A percentile compares a stretch with the other conserved stretches of the same genome.
These are phyloP conservation scores for Noctua fimbriata DNA, from an alignment of 2,888 invertebrate species.

Conservation along the genomic window DNA sequence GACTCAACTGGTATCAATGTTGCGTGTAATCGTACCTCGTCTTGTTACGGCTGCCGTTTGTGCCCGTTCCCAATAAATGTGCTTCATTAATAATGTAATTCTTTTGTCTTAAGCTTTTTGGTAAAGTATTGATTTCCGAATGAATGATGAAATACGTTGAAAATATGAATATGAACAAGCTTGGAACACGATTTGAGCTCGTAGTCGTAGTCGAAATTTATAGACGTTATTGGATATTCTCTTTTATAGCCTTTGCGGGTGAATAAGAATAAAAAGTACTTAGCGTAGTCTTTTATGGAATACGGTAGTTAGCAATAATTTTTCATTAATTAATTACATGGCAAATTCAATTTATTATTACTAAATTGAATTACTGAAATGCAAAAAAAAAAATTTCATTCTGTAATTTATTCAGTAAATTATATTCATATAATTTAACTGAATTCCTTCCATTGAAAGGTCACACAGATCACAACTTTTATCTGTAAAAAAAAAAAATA, in stretches of 20 bases:
- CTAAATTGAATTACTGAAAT: not conserved
- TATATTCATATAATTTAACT: not conserved
- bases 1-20: conserved; percentile 56
- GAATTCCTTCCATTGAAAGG: not conserved
- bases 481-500: not conserved
- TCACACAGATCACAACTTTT: not conserved
- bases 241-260: not conserved
- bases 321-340: too few relatives aligned
- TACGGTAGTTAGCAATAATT: not conserved
- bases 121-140: not conserved
- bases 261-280: not conserved
- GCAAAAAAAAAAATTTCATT: not conserved
- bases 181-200: not conserved
- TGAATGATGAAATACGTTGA: not conserved
- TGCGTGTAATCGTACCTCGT: conserved; percentile 20
- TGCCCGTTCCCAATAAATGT: conserved; percentile 19
- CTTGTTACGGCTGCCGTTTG: conserved; percentile 6
- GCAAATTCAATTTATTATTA: not conserved
- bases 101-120: not conserved
- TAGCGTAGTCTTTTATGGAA: not conserved
- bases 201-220: not conserved
- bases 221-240: not conserved
- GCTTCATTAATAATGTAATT: conserved; percentile 21
- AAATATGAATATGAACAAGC: not conserved
- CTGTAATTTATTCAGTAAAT: not conserved